phyloP scores from a whole-genome alignment of 2,888 invertebrate genomes.

The Chymomyza caudatula region DNA sequence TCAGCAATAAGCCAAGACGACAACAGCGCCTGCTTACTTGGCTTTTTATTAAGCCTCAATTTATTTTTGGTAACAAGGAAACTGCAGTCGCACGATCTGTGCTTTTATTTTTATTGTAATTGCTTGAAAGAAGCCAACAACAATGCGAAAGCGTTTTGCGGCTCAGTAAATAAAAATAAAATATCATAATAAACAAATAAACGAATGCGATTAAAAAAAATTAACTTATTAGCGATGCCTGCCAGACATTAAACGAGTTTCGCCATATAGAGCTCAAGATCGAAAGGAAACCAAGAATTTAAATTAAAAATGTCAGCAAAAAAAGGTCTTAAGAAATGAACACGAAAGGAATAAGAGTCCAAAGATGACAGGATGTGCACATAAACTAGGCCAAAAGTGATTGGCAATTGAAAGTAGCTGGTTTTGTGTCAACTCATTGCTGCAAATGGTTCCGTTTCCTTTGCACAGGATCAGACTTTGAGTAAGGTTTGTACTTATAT shows the following conservation, averaged over 20 bases:
- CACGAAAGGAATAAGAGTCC: constrained; percentile 26
- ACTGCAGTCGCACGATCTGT: constrained; percentile 42
- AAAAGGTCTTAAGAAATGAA: constrained; percentile 7
- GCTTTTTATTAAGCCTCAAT: constrained; percentile 26
- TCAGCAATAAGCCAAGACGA: constrained; percentile 50
- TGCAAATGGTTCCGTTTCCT: constrained; percentile 34
- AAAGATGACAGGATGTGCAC: constrained; percentile 41
- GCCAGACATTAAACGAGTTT: constrained; percentile 20
- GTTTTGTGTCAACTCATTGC: constrained; percentile 39
- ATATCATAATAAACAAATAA: constrained; percentile 39
- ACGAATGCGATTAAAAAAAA: constrained; percentile 10
- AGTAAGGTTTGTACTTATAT: constrained; percentile 15
- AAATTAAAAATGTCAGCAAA: background rate
- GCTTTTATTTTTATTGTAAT: constrained; percentile 56
- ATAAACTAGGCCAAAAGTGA: constrained; percentile 47
- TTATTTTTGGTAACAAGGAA: constrained; percentile 59
- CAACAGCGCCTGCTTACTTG: background rate
- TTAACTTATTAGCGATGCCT: constrained; percentile 21
- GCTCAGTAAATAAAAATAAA: constrained; percentile 25
- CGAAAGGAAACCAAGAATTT: background rate
- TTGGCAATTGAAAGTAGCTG: constrained; percentile 46
- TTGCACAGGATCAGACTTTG: background rate
- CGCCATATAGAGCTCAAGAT: background rate
- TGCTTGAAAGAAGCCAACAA: constrained; percentile 18
- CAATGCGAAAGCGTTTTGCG: background rate